Base-by-base conservation (phyloP, 2,797 vertebrate species). In the Xiphophorus birchmanni region DNA sequence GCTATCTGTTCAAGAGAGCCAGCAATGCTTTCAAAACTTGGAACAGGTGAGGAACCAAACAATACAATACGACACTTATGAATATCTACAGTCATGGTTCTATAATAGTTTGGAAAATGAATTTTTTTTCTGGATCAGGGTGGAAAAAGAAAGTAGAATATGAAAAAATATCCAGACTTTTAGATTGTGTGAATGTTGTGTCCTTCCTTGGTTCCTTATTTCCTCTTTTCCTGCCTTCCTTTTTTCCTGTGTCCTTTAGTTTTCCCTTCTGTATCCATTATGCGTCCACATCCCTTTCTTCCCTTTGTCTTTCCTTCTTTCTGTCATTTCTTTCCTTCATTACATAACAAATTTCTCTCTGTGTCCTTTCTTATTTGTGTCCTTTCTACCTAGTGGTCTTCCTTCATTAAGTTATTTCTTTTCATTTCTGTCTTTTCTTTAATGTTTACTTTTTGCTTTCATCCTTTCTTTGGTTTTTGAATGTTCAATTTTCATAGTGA, bases 11-110 rank as follows among this genome's bases (percentile, higher is more conserved):
- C 91, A 99, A 99, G 95, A 97, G 98, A 89, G 98, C 98, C 75
- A 99, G 98, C 94, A 99, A 99, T 1, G 98, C 98, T 12, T 99
- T 99, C 93, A 99, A 99, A 93, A 99, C 98, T 0, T 99, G 98
- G 98, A 99, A 99, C 91, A 96, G 98, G 98, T 95, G 74, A 84
- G 44, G 63, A 56, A 48, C 48, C 4, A 58, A 75, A 44, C 23
- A 29, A 8, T 13, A 58, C 26, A 42, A n/a, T 29, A 56, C 13
- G 7, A 4, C 35, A 69, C 26, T 8, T 17, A 44, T 45, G 26
- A 15, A 45, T 29, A n/a, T 29, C 26, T 72, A 6, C 67, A 71
- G 44, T 26, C 63, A 67, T 15, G 8, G 37, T 42, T 21, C n/a
- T 8, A 69, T 40, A 42, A 42, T 26, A 44, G 40, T 26, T 40